A percentile compares a stretch with the other conserved stretches of the same genome.
phyloP scores from a whole-genome alignment of 1,140 invertebrate genomes.

The Halictus rubicundus region DNA sequence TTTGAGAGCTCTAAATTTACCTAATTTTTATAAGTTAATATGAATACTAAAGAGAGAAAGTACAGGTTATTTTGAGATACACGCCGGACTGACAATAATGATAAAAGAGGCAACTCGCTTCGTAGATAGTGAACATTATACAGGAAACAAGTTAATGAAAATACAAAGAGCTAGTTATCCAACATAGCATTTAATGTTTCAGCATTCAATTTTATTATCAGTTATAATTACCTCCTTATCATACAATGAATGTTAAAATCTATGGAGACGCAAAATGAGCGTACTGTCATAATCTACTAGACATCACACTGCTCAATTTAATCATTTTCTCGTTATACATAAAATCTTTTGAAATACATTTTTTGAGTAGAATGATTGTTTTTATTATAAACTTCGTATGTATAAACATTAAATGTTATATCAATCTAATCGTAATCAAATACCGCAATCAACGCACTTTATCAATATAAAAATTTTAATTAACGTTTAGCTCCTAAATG shows the following conservation, averaged over 20 bases:
- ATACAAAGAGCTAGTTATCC: no score
- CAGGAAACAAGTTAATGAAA: no score
- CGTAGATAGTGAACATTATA: no score
- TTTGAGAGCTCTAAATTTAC: no score
- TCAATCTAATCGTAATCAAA: not conserved
- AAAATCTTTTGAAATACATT: not conserved
- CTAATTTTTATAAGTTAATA: no score
- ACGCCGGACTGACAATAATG: no score
- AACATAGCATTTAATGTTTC: not conserved
- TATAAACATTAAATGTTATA: not conserved
- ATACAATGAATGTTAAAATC: slow-evolving; percentile 2
- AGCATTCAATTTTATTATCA: slow-evolving; percentile 11
- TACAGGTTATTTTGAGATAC: no score
- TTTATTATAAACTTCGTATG: not conserved
- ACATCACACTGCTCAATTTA: not conserved
- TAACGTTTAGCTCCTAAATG: not conserved
- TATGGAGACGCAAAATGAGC: not conserved
- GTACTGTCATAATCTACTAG: not conserved
- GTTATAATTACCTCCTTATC: not conserved
- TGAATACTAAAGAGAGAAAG: no score
- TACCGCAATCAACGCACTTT: not conserved
- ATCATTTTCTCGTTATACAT: not conserved
- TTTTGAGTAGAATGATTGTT: not conserved
- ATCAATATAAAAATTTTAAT: not conserved
- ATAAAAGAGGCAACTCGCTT: no score